These are phyloP conservation scores for Sebastes jordani DNA, from an alignment of 2,797 vertebrate species.

Conservation along the genomic window DNA sequence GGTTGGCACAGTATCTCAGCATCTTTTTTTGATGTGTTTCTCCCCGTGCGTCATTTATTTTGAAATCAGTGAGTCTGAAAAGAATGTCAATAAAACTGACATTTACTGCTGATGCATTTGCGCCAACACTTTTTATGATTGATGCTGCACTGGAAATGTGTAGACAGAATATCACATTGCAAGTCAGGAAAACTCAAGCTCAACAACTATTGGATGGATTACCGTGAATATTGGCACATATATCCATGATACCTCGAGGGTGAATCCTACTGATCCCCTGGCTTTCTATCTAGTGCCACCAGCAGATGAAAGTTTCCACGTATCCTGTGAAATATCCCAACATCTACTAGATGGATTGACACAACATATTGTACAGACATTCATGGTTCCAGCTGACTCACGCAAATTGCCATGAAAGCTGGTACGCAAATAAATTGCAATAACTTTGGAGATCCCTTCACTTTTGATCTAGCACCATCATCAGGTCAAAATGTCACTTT, in stretches of 20 bases:
- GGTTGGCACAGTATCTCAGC: not conserved
- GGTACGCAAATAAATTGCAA: not conserved
- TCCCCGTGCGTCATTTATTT: not conserved
- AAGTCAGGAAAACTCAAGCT: not conserved
- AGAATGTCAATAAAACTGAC: not conserved
- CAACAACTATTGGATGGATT: not conserved
- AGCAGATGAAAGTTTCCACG: not conserved
- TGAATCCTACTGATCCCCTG: not conserved
- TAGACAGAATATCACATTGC: not conserved
- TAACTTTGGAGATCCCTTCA: not conserved
- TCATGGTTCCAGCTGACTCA: not conserved
- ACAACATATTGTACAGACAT: not conserved
- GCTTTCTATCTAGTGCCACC: not conserved
- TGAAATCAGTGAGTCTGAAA: not conserved
- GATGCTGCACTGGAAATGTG: not conserved
- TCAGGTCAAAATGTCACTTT: not conserved
- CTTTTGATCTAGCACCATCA: not conserved
- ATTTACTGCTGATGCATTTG: not conserved
- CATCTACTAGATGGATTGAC: not conserved
- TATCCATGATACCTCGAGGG: not conserved
- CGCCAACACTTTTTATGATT: not conserved
- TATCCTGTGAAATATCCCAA: not conserved
- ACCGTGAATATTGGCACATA: no score
- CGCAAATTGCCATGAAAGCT: not conserved
- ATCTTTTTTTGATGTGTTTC: not conserved